These are phyloP conservation scores for Triplophysa tibetana DNA, from an alignment of 2,113 vertebrate genomes.

Conservation along the genomic window DNA sequence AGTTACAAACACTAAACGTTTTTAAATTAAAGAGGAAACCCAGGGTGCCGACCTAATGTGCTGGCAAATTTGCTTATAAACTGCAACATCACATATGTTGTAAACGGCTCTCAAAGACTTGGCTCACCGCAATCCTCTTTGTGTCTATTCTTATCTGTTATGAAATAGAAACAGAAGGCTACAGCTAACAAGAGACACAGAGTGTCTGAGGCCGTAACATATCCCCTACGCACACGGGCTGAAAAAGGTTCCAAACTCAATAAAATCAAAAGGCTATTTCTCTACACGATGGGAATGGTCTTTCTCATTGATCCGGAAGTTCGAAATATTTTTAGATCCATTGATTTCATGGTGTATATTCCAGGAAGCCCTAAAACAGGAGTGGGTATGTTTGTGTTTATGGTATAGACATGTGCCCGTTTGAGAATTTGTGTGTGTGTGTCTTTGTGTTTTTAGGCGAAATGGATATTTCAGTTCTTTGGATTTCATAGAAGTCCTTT, in stretches of 20 bases:
- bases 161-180: constrained; percentile 47
- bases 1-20: neutral
- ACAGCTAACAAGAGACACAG: neutral
- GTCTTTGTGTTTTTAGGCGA: neutral
- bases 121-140: neutral
- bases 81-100: neutral
- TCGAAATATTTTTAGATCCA: constrained; percentile 78
- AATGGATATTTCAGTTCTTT: neutral
- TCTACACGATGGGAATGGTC: constrained; percentile 68
- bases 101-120: neutral
- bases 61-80: constrained; percentile 15
- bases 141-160: constrained; percentile 64
- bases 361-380: constrained; percentile 70
- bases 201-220: constrained; percentile 23
- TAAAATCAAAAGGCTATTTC: constrained; percentile 73
- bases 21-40: neutral
- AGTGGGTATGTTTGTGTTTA: constrained; percentile 33
- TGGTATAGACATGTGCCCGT: constrained; percentile 38
- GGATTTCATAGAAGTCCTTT: no score
- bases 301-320: constrained; percentile 68
- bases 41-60: neutral
- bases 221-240: constrained; percentile 56
- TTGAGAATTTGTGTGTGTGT: constrained; percentile 30
- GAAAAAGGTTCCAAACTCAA: constrained; percentile 60
- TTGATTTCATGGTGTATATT: constrained; percentile 72